These are phyloP conservation scores for Centropristis striata DNA, from an alignment of 2,113 vertebrate species.

Conservation along the genomic window DNA sequence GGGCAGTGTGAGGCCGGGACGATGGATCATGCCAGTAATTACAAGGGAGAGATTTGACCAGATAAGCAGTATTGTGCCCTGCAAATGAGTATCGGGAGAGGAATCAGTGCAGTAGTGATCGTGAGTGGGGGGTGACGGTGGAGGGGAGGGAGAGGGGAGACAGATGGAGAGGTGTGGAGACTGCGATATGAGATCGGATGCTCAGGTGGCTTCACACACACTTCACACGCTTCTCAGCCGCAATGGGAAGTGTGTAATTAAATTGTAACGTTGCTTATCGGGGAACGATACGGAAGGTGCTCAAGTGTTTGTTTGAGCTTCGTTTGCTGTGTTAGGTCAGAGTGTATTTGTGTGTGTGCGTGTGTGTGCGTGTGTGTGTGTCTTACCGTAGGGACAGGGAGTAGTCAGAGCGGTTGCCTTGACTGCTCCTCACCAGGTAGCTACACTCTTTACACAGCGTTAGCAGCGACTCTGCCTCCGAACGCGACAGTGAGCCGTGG, in stretches of 20 bases:
- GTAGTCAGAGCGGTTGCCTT: conserved; percentile 93
- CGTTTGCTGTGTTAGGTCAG: not conserved
- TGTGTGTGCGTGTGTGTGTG: not conserved
- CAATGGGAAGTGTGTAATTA: conserved; percentile 39
- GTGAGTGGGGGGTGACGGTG: conserved; percentile 51
- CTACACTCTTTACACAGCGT: conserved; percentile 97
- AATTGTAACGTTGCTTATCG: conserved; percentile 14
- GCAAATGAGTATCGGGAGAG: conserved; percentile 73
- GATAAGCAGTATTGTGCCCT: conserved; percentile 78
- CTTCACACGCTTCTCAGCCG: conserved; percentile 9
- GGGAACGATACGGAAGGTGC: not conserved
- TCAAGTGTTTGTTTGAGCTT: not conserved
- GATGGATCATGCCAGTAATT: conserved; percentile 78
- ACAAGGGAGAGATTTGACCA: conserved; percentile 79
- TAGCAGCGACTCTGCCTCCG: conserved; percentile 94
- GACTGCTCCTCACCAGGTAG: conserved; percentile 96
- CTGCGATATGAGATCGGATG: conserved; percentile 44
- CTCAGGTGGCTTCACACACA: conserved; percentile 43
- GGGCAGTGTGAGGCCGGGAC: conserved; percentile 36
- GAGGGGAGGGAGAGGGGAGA: conserved; percentile 35
- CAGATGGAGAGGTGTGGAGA: conserved; percentile 68
- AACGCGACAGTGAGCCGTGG: conserved; percentile 94
- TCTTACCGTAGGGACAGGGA: conserved; percentile 90
- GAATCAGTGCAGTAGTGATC: conserved; percentile 64
- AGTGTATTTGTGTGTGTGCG: conserved; percentile 17